Conservation (phyloP, 2,113 vertebrate species). For the Charina bottae region DNA sequence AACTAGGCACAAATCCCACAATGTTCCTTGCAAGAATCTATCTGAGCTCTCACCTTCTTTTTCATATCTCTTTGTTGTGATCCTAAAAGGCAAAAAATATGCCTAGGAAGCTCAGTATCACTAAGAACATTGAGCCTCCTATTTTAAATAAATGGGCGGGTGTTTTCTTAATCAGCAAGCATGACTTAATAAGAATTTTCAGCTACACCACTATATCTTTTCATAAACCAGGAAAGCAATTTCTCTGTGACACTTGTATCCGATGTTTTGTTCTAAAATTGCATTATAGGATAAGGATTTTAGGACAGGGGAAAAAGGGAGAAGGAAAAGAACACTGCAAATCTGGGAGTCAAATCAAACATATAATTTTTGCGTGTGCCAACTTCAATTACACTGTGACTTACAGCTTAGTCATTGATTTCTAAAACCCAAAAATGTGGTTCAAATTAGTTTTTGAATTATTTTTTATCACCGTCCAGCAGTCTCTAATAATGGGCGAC, state of each 20-base stretch:
- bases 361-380: not conserved
- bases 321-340: not conserved
- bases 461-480: slow-evolving; percentile 45
- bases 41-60: not conserved
- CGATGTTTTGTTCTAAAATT: not conserved
- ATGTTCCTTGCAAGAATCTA: not conserved
- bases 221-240: slow-evolving; percentile 11
- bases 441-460: slow-evolving; percentile 61
- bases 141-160: not conserved
- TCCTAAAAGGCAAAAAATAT: not conserved
- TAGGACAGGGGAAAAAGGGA: not conserved
- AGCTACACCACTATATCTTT: not conserved
- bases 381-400: slow-evolving; percentile 59
- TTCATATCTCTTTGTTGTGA: not conserved
- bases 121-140: not conserved
- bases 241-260: not conserved
- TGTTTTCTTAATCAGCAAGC: not conserved
- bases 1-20: not conserved
- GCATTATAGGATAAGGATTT: not conserved
- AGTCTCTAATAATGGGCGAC: slow-evolving; percentile 31
- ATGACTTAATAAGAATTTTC: not conserved
- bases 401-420: slow-evolving; percentile 63
- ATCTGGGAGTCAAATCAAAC: slow-evolving; percentile 51
- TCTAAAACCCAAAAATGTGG: slow-evolving; percentile 28
- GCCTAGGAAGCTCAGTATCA: not conserved